Conservation (phyloP, 2,797 vertebrate genomes). For the Amniataba percoides region DNA sequence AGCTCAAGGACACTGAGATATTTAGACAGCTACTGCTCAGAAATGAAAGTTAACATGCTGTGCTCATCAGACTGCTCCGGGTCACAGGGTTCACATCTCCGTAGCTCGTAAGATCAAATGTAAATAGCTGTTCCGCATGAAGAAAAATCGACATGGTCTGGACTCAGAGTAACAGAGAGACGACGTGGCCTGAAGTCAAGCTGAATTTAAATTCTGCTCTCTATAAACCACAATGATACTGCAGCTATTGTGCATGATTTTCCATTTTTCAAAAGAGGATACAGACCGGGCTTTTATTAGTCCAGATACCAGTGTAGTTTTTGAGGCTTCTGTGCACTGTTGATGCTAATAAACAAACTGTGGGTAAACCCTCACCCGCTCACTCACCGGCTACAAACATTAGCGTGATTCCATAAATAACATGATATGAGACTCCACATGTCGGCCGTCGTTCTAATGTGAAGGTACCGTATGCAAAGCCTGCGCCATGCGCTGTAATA, state of each 20-base stretch:
- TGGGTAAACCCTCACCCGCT: not conserved
- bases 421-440: not conserved
- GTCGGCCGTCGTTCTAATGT: not conserved
- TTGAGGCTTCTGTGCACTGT: not conserved
- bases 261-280: not conserved
- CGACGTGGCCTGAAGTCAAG: not conserved
- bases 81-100: not conserved
- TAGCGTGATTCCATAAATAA: not conserved
- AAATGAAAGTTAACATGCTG: conserved; percentile 10
- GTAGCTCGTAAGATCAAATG: not conserved
- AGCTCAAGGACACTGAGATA: conserved; percentile 39
- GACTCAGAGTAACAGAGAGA: conserved; percentile 6
- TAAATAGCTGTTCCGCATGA: not conserved
- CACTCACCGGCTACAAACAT: not conserved
- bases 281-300: not conserved
- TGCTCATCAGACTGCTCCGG: not conserved
- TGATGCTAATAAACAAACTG: not conserved
- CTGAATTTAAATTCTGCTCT: not conserved
- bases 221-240: not conserved
- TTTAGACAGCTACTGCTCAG: conserved; percentile 16
- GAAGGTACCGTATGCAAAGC: not conserved
- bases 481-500: not conserved
- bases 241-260: not conserved
- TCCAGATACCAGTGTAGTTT: not conserved
- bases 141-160: not conserved